A percentile compares a stretch with the other conserved stretches of the same genome.
Evolutionary conservation across 2,888 invertebrate species (phyloP).

Genomic region (Halictus quadricinctus): DNA sequence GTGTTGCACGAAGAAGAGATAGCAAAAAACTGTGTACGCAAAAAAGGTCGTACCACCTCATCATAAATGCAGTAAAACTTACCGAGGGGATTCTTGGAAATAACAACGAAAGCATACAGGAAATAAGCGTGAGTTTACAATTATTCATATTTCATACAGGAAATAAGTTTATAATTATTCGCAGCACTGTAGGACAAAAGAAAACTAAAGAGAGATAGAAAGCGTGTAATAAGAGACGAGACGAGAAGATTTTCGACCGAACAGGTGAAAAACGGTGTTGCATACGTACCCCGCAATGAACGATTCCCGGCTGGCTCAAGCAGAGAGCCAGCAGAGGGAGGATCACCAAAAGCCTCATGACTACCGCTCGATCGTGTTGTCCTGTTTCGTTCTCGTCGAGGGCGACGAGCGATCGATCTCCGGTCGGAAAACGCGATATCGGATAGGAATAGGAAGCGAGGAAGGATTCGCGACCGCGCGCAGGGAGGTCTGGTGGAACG

Average conservation of each 20-base stretch:
- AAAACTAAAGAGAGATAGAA: not conserved
- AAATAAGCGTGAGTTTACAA: too few relatives aligned
- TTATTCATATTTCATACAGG: too few relatives aligned
- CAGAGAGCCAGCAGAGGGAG: constrained; percentile 55
- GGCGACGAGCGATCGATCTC: not conserved
- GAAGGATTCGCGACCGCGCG: not conserved
- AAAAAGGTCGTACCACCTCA: too few relatives aligned
- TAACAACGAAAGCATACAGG: too few relatives aligned
- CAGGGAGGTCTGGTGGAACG: not conserved
- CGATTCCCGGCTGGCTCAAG: constrained; percentile 65
- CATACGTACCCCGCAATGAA: constrained; percentile 73
- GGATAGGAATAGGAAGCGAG: not conserved
- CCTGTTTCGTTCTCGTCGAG: not conserved
- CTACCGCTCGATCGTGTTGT: constrained; percentile 2
- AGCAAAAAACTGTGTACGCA: too few relatives aligned
- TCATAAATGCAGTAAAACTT: too few relatives aligned
- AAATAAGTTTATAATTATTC: too few relatives aligned
- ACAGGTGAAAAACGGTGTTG: not conserved
- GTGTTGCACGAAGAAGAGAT: too few relatives aligned
- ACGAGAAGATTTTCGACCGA: not conserved
- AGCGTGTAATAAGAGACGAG: not conserved
- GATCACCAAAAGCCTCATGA: constrained; percentile 61
- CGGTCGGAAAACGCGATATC: not conserved
- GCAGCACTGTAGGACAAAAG: too few relatives aligned
- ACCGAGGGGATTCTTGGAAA: too few relatives aligned